phyloP scores from a whole-genome alignment of 2,797 vertebrate genomes.

The Peromyscus aztecus region DNA sequence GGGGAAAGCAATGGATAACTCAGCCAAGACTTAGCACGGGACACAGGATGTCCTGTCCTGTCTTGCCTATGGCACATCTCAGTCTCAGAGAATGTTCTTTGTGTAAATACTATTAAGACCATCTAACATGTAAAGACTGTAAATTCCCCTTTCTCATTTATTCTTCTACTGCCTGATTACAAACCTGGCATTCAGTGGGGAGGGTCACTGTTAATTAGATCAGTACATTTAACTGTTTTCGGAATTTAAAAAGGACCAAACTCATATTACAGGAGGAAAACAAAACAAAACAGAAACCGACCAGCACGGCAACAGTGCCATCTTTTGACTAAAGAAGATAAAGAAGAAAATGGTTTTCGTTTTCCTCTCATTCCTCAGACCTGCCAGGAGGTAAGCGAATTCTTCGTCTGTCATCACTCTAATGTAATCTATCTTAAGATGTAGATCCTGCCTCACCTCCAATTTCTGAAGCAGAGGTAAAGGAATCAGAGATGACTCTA shows the following conservation, averaged over 20 bases:
- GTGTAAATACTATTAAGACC: conserved; percentile 48
- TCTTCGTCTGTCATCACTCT: neutral
- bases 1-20: conserved; percentile 36
- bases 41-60: neutral
- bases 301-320: conserved; percentile 87
- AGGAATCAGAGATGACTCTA: neutral
- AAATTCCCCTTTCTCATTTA: conserved; percentile 49
- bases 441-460: neutral
- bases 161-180: conserved; percentile 73
- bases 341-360: neutral
- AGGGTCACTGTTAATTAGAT: conserved; percentile 85
- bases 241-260: conserved; percentile 73
- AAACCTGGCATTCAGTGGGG: conserved; percentile 68
- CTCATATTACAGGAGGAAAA: conserved; percentile 52
- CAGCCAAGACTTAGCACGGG: conserved; percentile 37
- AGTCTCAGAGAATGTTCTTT: conserved; percentile 45
- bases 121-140: conserved; percentile 16
- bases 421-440: conserved; percentile 39
- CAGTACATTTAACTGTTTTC: conserved; percentile 81
- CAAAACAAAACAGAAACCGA: conserved; percentile 28
- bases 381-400: conserved; percentile 61
- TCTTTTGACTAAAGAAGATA: conserved; percentile 84
- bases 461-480: conserved; percentile 14
- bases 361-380: neutral
- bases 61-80: conserved; percentile 3